Conservation (phyloP, 2,797 vertebrate species). For the Pseudochromis fuscus region DNA sequence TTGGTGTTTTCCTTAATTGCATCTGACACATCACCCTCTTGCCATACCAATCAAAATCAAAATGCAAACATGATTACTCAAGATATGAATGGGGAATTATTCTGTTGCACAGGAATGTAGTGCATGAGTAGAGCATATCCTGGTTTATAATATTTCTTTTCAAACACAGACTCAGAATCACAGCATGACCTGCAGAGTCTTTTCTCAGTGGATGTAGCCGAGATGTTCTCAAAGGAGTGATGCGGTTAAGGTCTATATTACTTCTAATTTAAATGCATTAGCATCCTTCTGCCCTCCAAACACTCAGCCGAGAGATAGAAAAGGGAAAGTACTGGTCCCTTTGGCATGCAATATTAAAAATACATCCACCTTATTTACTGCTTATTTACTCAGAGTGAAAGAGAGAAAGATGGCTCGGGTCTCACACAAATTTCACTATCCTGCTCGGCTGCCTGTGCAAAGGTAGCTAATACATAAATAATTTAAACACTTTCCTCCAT, state of each 20-base stretch:
- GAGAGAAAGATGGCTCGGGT: constrained; percentile 35
- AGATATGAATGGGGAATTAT: constrained; percentile 29
- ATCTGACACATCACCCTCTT: constrained; percentile 47
- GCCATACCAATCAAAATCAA: constrained; percentile 36
- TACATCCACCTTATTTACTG: constrained; percentile 59
- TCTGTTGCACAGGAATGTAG: constrained; percentile 9
- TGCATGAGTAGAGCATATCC: constrained; percentile 5
- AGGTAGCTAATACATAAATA: constrained; percentile 72
- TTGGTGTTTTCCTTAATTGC: constrained; percentile 59
- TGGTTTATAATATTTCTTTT: constrained; percentile 4
- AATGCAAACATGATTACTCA: constrained; percentile 53
- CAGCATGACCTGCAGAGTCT: constrained; percentile 26
- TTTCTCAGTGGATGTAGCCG: constrained; percentile 20
- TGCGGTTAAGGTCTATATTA: constrained; percentile 48
- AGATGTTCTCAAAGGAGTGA: constrained; percentile 40
- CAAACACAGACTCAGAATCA: constrained; percentile 18
- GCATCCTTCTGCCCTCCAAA: constrained; percentile 55
- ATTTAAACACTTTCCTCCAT: constrained; percentile 60
- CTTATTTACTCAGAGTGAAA: constrained; percentile 44
- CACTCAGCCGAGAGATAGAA: constrained; percentile 47
- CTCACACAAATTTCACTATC: constrained; percentile 57
- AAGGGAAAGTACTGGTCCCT: constrained; percentile 37
- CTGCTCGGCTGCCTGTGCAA: constrained; percentile 52
- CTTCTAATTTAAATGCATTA: constrained; percentile 66
- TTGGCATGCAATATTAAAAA: constrained; percentile 59